Evolutionary conservation across 2,113 vertebrate species (phyloP).

Genomic region (Pluvialis apricaria): DNA sequence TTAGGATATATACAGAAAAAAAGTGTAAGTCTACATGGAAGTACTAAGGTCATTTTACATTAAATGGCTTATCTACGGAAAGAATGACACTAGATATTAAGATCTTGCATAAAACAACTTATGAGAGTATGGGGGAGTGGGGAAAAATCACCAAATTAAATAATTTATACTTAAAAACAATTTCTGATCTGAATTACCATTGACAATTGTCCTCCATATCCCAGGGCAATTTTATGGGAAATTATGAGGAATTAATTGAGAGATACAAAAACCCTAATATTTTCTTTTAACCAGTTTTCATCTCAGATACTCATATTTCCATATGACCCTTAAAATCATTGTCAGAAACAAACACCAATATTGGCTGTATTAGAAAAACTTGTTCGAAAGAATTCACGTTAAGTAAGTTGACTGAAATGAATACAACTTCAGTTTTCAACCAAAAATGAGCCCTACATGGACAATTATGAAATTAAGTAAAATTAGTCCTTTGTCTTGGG

Average conservation of each 20-base stretch:
- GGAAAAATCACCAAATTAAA: background rate
- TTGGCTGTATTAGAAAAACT: background rate
- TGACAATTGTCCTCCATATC: background rate
- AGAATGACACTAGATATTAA: background rate
- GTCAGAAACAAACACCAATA: background rate
- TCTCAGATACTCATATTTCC: background rate
- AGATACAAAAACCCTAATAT: background rate
- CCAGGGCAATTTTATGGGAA: background rate
- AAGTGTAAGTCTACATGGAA: background rate
- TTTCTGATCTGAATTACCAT: background rate
- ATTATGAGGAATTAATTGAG: background rate
- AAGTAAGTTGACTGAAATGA: constrained; percentile 27
- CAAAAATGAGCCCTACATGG: background rate
- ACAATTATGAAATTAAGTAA: background rate
- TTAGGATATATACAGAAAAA: background rate
- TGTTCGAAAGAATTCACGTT: background rate
- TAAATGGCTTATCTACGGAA: background rate
- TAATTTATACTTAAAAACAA: background rate
- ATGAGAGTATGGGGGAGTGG: background rate
- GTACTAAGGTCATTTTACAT: background rate
- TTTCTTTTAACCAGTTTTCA: background rate
- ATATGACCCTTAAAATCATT: background rate
- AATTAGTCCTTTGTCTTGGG: background rate
- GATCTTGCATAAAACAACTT: background rate
- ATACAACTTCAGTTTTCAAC: constrained; percentile 7